Conservation (phyloP, 2,113 vertebrate species). For the Paracyprichromis sp. region DNA sequence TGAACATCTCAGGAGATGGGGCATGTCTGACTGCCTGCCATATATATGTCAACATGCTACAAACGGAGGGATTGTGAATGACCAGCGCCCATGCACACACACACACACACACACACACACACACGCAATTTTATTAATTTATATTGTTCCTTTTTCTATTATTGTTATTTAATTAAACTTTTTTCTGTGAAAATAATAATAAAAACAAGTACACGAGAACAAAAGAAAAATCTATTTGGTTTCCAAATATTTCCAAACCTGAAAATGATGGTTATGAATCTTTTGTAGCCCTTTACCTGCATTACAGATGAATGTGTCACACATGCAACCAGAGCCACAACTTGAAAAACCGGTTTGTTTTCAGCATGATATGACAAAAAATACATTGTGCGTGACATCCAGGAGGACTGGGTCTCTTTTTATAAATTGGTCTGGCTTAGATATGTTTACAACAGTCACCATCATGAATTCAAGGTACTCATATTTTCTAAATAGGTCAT, state of each 20-base stretch:
- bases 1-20: neutral
- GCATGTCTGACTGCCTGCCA: neutral
- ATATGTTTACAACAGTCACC: neutral
- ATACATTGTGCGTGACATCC: neutral
- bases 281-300: neutral
- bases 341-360: conserved; percentile 9
- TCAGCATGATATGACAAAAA: neutral
- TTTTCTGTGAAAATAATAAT: neutral
- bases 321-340: neutral
- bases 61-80: neutral
- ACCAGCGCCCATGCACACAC: neutral
- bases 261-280: neutral
- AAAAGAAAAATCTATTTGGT: neutral
- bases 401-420: neutral
- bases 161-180: neutral
- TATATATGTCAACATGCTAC: neutral
- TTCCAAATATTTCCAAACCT: neutral
- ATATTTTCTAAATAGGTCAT: neutral
- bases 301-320: neutral
- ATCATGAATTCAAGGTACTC: neutral
- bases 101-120: fast-evolving
- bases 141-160: neutral
- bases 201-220: neutral
- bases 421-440: neutral
- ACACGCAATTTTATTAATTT: neutral